phyloP scores from a whole-genome alignment of 1,140 invertebrate species.

The Nephotettix cincticeps region DNA sequence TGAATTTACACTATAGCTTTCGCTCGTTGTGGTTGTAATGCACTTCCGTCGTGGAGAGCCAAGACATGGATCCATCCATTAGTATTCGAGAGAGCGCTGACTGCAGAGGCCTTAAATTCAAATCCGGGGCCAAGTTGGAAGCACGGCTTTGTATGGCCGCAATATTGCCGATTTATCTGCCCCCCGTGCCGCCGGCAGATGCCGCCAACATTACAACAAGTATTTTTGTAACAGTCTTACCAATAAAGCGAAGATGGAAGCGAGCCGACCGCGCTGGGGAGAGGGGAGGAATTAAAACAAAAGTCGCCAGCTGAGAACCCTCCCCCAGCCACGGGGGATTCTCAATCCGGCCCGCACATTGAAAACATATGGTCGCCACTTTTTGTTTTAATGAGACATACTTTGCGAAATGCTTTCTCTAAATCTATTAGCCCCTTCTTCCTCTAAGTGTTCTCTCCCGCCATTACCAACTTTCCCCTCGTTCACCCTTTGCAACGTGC shows the following conservation, averaged over 20 bases:
- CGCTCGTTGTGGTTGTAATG: no score
- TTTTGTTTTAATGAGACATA: slow-evolving; percentile 13
- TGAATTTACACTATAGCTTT: no score
- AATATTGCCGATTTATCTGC: background rate
- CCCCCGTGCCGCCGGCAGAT: background rate
- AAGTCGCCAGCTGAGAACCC: background rate
- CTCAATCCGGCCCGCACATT: background rate
- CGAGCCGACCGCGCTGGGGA: background rate
- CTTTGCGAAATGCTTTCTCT: slow-evolving; percentile 5
- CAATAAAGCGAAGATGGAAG: background rate
- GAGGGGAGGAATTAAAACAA: background rate
- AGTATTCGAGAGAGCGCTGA: background rate
- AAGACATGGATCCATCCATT: background rate
- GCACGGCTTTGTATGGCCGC: background rate
- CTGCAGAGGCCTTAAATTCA: slow-evolving; percentile 7
- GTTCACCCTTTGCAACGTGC: no score
- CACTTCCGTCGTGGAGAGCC: no score
- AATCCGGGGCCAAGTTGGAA: background rate
- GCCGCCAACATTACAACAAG: background rate
- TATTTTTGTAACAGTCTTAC: slow-evolving; percentile 5
- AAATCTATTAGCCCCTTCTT: background rate
- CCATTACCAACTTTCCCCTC: background rate
- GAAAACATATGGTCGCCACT: slow-evolving; percentile 9
- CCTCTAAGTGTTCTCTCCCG: background rate
- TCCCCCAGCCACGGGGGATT: background rate